phyloP scores from a whole-genome alignment of 2,888 invertebrate genomes.

The Entomobrya proxima region DNA sequence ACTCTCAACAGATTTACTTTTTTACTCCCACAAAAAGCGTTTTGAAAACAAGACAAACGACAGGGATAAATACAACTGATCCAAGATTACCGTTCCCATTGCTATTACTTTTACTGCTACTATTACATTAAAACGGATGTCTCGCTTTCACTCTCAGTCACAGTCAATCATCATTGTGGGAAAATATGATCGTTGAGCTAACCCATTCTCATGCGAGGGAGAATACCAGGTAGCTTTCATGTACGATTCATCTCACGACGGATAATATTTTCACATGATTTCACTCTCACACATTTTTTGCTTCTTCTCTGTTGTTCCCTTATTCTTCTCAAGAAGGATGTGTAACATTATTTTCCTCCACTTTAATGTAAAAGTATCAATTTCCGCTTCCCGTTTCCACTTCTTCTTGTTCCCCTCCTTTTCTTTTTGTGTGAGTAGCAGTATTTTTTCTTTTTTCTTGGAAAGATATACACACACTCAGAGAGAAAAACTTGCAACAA shows the following conservation, averaged over 20 bases:
- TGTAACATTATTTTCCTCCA: constrained; percentile 49
- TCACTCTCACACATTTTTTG: constrained; percentile 49
- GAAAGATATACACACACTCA: too few species aligned
- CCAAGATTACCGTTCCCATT: background rate
- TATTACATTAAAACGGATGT: constrained; percentile 30
- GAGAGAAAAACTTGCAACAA: too few species aligned
- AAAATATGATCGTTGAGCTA: background rate
- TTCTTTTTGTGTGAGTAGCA: background rate
- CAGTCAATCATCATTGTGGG: constrained; percentile 54
- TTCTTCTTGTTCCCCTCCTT: constrained; percentile 18
- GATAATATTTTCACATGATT: constrained; percentile 67
- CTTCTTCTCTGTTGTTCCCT: too few species aligned
- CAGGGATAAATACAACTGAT: background rate
- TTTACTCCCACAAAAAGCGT: background rate
- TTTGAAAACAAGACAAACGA: background rate
- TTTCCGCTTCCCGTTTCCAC: constrained; percentile 51
- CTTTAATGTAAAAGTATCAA: constrained; percentile 62
- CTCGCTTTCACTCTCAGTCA: background rate
- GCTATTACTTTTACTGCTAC: too few species aligned
- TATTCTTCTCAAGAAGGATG: constrained; percentile 13
- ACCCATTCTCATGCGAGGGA: background rate
- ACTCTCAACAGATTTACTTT: too few species aligned
- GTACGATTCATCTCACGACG: constrained; percentile 49
- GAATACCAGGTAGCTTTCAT: background rate
- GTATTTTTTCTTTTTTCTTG: background rate